Evolutionary conservation across 2,888 invertebrate genomes (phyloP), one percentile per base, ranked within the genome.

Genomic region (Ophioninae sp.): DNA sequence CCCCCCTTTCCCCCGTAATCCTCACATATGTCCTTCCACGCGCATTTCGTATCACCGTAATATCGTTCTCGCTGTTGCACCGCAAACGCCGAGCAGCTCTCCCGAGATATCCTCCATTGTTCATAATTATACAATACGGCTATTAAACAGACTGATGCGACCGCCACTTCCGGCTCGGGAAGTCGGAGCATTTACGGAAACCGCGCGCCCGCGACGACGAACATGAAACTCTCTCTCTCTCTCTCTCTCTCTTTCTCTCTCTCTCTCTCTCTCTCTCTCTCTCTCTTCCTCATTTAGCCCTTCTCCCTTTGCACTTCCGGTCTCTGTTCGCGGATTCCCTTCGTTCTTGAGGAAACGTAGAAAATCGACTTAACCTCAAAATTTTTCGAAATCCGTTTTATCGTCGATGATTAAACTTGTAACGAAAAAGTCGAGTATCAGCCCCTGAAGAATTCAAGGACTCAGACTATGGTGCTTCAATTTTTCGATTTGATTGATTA

Each of bases 131-230:
- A 92, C 92, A 92, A 92, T 92, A 92, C 92, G 91, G 91, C 92
- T 92, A 92, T 92, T 92, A 92, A 92, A 92, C 92, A 92, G 91
- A 92, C 92, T 92, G 92, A 92, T 92, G 92, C 91, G 92, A 92
- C 91, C 91, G 87, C 89, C 88, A 89, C 89, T 91, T 92, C 92
- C 92, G 91, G 90, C 89, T 88, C 87, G 86, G 84, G 84, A 87
- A 89, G 87, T 82, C 79, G 85, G 85, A 85, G 88, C 91, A 91
- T 91, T 91, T 91, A 91, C 90, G 90, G 90, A 91, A 90, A 87
- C 89, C 86, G 85, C 84, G 84, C 87, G 86, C 44, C 73, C 73
- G 83, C 84, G 79, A 84, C 81, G 73, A 86, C 87, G 87, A 88
- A 85, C 88, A 88, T 88, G 87, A 88, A 87, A 74, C 79, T 85